Evolutionary conservation across 2,113 vertebrate species (phyloP).

Genomic region (Elanus axillaris): DNA sequence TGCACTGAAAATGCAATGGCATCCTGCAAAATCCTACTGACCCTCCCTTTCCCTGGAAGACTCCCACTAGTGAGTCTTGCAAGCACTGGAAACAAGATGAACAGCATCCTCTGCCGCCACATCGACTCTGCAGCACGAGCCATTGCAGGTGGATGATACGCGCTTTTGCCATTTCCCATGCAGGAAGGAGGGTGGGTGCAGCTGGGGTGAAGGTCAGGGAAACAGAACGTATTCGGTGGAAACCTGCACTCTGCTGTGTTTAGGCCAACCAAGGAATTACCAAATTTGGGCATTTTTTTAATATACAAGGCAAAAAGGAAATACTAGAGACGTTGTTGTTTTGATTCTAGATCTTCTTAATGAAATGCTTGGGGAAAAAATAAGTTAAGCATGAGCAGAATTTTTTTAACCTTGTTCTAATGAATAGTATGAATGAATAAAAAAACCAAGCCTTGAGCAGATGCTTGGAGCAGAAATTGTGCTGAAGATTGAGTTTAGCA

Average conservation of each 20-base stretch:
- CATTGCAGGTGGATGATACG: background rate
- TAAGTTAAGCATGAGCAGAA: background rate
- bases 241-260: background rate
- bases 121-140: background rate
- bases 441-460: background rate
- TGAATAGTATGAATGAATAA: background rate
- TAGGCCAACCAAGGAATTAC: background rate
- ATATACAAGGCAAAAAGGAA: background rate
- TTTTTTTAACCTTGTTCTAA: slow-evolving; percentile 16
- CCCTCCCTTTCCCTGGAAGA: background rate
- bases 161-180: background rate
- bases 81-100: background rate
- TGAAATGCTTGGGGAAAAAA: background rate
- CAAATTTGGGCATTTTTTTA: background rate
- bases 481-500: background rate
- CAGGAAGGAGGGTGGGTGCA: background rate
- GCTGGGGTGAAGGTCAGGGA: background rate
- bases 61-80: background rate
- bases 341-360: background rate
- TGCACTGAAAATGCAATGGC: background rate
- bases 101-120: background rate
- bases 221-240: background rate
- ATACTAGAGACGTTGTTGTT: background rate
- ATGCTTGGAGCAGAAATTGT: background rate
- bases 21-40: background rate